Evolutionary conservation across 2,888 invertebrate species (phyloP), one percentile per base, ranked within the genome.

Genomic region (Tiliacea aurago): DNA sequence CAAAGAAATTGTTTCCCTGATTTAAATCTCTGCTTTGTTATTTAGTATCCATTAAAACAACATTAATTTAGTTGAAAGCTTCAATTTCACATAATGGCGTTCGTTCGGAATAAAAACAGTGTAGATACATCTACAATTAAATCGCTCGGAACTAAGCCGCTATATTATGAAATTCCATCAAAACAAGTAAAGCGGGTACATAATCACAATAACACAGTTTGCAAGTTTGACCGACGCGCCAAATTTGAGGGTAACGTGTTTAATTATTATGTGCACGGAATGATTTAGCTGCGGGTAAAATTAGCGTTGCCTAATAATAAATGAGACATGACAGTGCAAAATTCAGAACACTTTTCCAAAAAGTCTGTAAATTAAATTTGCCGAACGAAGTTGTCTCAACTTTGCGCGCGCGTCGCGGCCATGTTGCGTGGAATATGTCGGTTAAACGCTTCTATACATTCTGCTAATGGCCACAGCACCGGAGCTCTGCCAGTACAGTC

Each of bases 331-430:
- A 94, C 92, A 91, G 91, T 85, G 89, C 89, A 89, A 91, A 28
- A 94, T 93, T 93, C 88, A 87, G 91, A 91, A 92, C 89, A 92
- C 89, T 93, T 92, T 92, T 92, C 88, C 86, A 89, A 92, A 92
- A 94, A 93, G 93, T 94, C 80, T 91, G 90, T 93, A 91, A 93
- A 93, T 93, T 93, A 87, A 93, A 93, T 94, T 93, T 90, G 81
- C 89, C 81, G 87, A 84, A 89, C 81, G 84, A 93, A 92, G 92
- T 93, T 94, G 87, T 83, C 76, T 77, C 78, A 93, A 93, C 91
- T 92, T 92, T 85, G 84, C 82, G 88, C 88, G 87, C 83, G 85
- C 89, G 84, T 87, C 88, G 90, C 86, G 90, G 90, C 90, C 89
- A 89, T 83, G 88, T 90, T 91, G 89, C 87, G 90, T 91, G 87